Evolutionary conservation across 2,797 vertebrate genomes (phyloP).

Genomic region (Xiphorhynchus erythropygius): DNA sequence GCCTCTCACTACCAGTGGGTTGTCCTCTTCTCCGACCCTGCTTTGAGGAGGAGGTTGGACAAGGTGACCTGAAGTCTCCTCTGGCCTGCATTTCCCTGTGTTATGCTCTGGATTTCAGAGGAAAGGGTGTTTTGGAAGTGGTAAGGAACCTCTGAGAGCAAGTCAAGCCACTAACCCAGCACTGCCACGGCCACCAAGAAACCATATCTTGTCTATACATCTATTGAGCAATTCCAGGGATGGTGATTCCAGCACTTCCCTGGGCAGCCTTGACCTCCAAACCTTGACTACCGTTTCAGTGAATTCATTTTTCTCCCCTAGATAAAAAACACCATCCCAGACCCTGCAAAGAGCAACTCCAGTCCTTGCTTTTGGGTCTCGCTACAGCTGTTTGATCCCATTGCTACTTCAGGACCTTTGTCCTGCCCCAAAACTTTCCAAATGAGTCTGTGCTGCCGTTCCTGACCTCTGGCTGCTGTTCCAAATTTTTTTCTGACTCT

Average conservation of each 20-base stretch:
- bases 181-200: fast-evolving
- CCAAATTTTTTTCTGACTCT: slow-evolving; percentile 37
- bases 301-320: no score
- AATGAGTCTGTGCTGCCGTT: not conserved
- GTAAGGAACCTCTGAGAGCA: not conserved
- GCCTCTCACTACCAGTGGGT: fast-evolving
- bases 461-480: not conserved
- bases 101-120: not conserved
- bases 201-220: fast-evolving
- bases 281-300: fast-evolving
- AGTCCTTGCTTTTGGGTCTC: fast-evolving
- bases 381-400: not conserved
- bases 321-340: not conserved
- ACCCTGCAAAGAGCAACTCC: not conserved
- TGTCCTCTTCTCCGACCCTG: not conserved
- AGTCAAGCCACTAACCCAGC: not conserved
- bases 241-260: not conserved
- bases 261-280: not conserved
- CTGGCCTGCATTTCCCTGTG: not conserved
- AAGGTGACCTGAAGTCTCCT: not conserved
- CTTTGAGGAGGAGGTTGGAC: not conserved
- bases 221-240: not conserved
- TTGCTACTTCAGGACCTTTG: not conserved
- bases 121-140: no score
- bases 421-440: not conserved